These are phyloP conservation scores for Corythoichthys intestinalis DNA, from an alignment of 2,113 vertebrate genomes.

Conservation along the genomic window DNA sequence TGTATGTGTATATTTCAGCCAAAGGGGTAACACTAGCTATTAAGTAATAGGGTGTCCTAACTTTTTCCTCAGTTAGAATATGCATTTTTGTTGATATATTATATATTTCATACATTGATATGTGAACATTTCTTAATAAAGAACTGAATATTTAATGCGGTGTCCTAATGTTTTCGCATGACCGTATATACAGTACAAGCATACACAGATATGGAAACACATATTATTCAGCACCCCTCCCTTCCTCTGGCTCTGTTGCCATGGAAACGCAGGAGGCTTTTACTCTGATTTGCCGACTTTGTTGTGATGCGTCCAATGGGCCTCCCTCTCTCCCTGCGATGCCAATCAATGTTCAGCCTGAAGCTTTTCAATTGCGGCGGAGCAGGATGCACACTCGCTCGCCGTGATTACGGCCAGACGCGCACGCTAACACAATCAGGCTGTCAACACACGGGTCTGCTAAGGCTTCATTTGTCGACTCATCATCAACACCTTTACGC, in stretches of 20 bases:
- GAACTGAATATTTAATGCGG: too few species aligned
- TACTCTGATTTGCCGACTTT: conserved; percentile 47
- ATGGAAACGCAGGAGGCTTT: conserved; percentile 65
- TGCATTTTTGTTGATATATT: too few species aligned
- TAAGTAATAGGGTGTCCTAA: too few species aligned
- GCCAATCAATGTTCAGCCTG: neutral
- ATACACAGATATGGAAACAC: neutral
- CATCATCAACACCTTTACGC: neutral
- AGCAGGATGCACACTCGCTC: neutral
- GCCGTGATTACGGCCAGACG: neutral
- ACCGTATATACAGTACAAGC: neutral
- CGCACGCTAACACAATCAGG: conserved; percentile 1
- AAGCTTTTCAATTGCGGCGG: neutral
- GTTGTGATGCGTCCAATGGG: conserved; percentile 55
- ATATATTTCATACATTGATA: too few species aligned
- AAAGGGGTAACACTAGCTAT: too few species aligned
- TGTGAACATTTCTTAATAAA: too few species aligned
- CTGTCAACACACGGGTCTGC: neutral
- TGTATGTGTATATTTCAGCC: too few species aligned
- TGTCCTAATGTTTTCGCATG: too few species aligned
- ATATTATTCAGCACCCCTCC: conserved; percentile 18
- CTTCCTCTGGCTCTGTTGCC: conserved; percentile 63
- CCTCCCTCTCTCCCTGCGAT: conserved; percentile 1
- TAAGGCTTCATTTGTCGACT: neutral
- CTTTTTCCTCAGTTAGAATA: too few species aligned